phyloP scores from a whole-genome alignment of 2,888 invertebrate species.

The Lochmaea capreae region DNA sequence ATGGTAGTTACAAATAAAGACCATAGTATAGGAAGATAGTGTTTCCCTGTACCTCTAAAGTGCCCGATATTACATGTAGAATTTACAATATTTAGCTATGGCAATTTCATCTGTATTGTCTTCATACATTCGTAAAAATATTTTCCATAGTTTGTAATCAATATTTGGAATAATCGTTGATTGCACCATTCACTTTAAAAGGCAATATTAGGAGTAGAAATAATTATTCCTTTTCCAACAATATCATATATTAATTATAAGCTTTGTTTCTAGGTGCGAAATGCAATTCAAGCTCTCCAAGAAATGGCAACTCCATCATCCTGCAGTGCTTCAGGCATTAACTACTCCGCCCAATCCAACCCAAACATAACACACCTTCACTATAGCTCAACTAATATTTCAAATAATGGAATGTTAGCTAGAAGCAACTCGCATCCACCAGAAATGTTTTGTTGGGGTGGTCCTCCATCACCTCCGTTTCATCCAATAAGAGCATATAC shows the following conservation, averaged over 20 bases:
- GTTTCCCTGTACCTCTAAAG: no score
- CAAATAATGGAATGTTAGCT: constrained; percentile 71
- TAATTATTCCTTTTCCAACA: neutral
- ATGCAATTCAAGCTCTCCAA: constrained; percentile 86
- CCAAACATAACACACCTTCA: constrained; percentile 71
- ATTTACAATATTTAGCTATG: no score
- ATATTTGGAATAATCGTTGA: no score
- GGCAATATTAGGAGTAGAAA: no score
- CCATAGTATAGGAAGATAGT: no score
- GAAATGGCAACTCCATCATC: constrained; percentile 78
- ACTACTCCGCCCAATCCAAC: constrained; percentile 84
- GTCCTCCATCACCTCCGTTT: constrained; percentile 66
- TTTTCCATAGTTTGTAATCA: no score
- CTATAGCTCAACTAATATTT: constrained; percentile 55
- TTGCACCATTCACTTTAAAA: no score
- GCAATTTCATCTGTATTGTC: no score
- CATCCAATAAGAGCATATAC: constrained; percentile 52
- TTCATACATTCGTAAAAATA: no score
- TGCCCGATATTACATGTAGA: no score
- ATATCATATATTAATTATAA: neutral
- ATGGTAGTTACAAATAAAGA: no score
- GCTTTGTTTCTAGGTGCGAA: constrained; percentile 72
- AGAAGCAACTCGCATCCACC: constrained; percentile 87
- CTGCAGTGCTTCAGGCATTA: constrained; percentile 59
- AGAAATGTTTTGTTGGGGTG: constrained; percentile 84